Percentiles rank a stretch among this genome's conserved stretches.
Conservation (phyloP, 2,113 vertebrate genomes). For the Ophthalmolycus amberensis region DNA sequence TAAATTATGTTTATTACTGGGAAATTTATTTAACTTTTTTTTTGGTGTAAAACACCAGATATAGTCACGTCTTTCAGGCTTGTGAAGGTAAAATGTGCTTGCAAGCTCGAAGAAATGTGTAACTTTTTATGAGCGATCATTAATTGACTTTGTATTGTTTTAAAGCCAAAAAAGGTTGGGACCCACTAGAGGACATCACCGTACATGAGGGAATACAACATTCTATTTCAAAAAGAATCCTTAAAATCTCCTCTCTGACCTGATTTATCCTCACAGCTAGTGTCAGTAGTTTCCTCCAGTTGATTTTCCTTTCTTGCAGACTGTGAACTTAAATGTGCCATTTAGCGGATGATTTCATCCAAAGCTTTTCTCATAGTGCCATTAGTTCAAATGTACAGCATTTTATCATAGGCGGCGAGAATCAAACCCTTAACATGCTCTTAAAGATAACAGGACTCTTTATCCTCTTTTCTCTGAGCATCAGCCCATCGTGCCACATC, state of each 20-base stretch:
- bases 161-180: neutral
- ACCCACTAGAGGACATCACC: neutral
- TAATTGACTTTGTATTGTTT: neutral
- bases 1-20: neutral
- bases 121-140: neutral
- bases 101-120: neutral
- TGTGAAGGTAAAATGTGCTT: neutral
- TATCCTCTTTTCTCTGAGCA: conserved; percentile 8
- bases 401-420: conserved; percentile 23
- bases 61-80: conserved; percentile 1
- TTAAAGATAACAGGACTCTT: neutral
- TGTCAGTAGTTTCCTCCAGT: conserved; percentile 13
- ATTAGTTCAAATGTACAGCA: conserved; percentile 23
- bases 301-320: conserved; percentile 22
- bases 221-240: neutral
- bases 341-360: conserved; percentile 24
- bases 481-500: conserved; percentile 16
- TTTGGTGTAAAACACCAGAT: neutral
- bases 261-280: conserved; percentile 6
- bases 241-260: neutral
- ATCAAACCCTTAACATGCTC: conserved; percentile 3
- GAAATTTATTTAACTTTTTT: neutral
- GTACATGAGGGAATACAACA: neutral
- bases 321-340: conserved; percentile 47
- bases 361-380: conserved; percentile 40